Evolutionary conservation across 1,140 invertebrate genomes (phyloP).

Genomic region (Acyrthosiphon pisum): DNA sequence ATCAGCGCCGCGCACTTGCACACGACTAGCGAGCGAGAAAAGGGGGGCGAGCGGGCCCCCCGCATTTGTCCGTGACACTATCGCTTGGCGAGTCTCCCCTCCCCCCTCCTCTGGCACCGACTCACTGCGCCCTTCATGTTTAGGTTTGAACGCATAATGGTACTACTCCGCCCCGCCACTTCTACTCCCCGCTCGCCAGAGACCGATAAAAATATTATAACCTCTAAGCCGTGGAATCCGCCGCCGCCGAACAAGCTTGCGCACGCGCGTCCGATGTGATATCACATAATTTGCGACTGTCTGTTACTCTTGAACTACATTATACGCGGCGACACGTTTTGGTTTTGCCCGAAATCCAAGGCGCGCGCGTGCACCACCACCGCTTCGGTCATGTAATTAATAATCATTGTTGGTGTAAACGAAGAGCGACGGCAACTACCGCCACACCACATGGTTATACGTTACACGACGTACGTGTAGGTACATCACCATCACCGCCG

Average conservation of each 20-base stretch:
- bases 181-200: neutral
- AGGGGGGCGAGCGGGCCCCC: neutral
- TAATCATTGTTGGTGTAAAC: neutral
- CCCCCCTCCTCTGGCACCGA: too few relatives aligned
- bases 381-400: neutral
- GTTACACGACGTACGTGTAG: neutral
- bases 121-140: constrained; percentile 3
- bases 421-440: neutral
- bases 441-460: too few relatives aligned
- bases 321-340: constrained; percentile 14
- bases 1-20: too few relatives aligned
- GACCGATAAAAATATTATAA: neutral
- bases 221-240: neutral
- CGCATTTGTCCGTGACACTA: constrained; percentile 25
- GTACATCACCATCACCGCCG: neutral
- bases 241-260: neutral
- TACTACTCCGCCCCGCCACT: neutral
- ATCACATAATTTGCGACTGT: neutral
- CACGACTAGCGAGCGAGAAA: neutral
- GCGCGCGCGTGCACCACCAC: neutral
- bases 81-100: neutral
- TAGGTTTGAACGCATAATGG: neutral
- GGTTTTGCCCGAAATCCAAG: constrained; percentile 44
- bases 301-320: constrained; percentile 51
- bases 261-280: neutral